Conservation (phyloP, 2,888 invertebrate species). For the Asteroscopus sphinx region DNA sequence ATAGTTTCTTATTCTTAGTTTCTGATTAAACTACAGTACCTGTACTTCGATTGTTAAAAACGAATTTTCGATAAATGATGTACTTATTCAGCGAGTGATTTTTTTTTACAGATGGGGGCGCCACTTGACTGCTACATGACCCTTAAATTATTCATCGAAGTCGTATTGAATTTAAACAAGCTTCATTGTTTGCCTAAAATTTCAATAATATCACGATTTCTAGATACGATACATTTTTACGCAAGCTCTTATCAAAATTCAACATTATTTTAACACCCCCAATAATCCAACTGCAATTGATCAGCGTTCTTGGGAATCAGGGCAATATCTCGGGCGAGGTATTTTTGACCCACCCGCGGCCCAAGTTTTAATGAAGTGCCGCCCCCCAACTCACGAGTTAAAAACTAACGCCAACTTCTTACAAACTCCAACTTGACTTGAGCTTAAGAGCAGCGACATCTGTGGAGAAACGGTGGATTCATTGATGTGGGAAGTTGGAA, state of each 20-base stretch:
- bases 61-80: no score
- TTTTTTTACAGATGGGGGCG: no score
- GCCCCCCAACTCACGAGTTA: slow-evolving; percentile 33
- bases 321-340: slow-evolving; percentile 35
- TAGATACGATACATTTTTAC: no score
- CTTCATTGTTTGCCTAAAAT: no score
- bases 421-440: slow-evolving; percentile 24
- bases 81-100: no score
- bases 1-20: no score
- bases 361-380: slow-evolving; percentile 63
- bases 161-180: no score
- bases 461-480: slow-evolving; percentile 15
- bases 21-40: no score
- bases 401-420: slow-evolving; percentile 42
- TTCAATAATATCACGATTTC: no score
- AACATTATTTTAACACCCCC: slow-evolving; percentile 28
- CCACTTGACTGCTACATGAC: no score
- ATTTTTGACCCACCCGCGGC: slow-evolving; percentile 43
- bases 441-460: slow-evolving; percentile 23
- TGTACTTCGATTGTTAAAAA: no score
- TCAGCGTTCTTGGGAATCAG: slow-evolving; percentile 38
- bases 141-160: no score
- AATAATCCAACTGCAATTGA: slow-evolving; percentile 32
- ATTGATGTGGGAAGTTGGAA: neutral
- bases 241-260: neutral